A percentile compares a stretch with the other conserved stretches of the same genome.
phyloP scores from a whole-genome alignment of 2,888 invertebrate species.

The Psococerastis gibbosa region DNA sequence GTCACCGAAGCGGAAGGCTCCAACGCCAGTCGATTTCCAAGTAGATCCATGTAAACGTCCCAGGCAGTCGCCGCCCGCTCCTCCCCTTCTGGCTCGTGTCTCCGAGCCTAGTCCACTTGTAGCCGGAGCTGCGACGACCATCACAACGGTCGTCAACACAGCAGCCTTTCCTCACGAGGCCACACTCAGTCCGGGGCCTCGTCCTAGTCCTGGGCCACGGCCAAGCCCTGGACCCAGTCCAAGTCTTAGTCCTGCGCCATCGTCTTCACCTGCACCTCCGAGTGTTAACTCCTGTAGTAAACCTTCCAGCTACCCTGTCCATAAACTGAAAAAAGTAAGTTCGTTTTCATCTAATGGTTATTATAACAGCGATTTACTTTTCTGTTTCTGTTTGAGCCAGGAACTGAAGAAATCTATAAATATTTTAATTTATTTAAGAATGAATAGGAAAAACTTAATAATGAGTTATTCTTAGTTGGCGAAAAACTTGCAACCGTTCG shows the following conservation, averaged over 20 bases:
- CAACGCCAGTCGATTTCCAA: conserved; percentile 31
- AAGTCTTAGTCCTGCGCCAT: conserved; percentile 17
- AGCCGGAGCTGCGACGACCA: conserved; percentile 32
- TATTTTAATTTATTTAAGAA: too few relatives aligned
- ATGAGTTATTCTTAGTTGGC: too few relatives aligned
- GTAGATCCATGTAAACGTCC: conserved; percentile 39
- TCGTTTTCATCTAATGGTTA: too few relatives aligned
- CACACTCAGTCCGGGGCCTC: background rate
- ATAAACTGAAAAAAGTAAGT: conserved; percentile 67
- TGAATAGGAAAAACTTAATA: too few relatives aligned
- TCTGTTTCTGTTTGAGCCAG: too few relatives aligned
- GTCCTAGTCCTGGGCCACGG: conserved; percentile 20
- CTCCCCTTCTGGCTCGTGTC: conserved; percentile 33
- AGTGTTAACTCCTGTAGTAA: conserved; percentile 25
- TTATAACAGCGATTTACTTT: too few relatives aligned
- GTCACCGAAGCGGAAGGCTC: conserved; percentile 42
- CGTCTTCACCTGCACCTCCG: background rate
- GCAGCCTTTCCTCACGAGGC: conserved; percentile 25
- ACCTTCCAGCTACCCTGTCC: too few relatives aligned
- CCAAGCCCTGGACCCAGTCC: background rate
- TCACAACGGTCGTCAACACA: conserved; percentile 46
- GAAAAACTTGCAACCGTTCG: too few relatives aligned
- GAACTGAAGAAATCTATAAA: too few relatives aligned
- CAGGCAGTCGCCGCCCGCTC: conserved; percentile 28
- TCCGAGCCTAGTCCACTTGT: conserved; percentile 49